Base-by-base conservation (phyloP, 2,888 invertebrate genomes). In the Drosophila tanythrix region DNA sequence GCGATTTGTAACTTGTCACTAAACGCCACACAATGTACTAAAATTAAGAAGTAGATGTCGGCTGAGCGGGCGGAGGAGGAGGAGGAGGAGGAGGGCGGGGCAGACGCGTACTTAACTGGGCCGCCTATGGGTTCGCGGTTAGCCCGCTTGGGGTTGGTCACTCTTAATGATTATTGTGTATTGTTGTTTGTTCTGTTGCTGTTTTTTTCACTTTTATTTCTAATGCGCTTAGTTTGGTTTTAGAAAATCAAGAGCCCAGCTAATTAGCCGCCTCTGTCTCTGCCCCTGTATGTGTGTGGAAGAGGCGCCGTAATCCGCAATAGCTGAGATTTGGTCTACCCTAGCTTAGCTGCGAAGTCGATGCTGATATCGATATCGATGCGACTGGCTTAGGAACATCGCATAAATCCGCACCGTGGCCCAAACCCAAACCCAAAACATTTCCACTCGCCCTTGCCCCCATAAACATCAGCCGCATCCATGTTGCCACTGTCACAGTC, bases 1-100 rank as follows among this genome's bases (percentile, higher is more conserved):
- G 60, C 88, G 83, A 85, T 85, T 85, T 85, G 84, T 85, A 71
- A 88, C 74, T 65, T 85, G 90, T 89, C 85, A 82, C 85, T 77
- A 60, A 36, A 36, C 18, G 53, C 33, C 53, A 21, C 31, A 21
- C 35, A 53, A 31, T n/a, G 38, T 21, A 21, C 13, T 33, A 33
- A 52, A 33, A 21, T 55, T 38, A 18, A 35, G 35, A 15, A 29
- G 29, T 13, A 40, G 3, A 36, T 18, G 51, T 11, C 1, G 7
- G 38, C 2, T 18, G 36, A 18, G 2, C 15, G 3, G 38, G 1
- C 7, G 46, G 27, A 11, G 43, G 18, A 0, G 31, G 8, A 11
- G 38, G n/a, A 6, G 11, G n/a, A n/a, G n/a, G n/a, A n/a, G n/a
- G n/a, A n/a, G 18, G 21, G 11, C 8, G 29, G 15, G 15, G 27